Conservation (phyloP, 2,888 invertebrate genomes). For the Caenorhabditis imperialis region DNA sequence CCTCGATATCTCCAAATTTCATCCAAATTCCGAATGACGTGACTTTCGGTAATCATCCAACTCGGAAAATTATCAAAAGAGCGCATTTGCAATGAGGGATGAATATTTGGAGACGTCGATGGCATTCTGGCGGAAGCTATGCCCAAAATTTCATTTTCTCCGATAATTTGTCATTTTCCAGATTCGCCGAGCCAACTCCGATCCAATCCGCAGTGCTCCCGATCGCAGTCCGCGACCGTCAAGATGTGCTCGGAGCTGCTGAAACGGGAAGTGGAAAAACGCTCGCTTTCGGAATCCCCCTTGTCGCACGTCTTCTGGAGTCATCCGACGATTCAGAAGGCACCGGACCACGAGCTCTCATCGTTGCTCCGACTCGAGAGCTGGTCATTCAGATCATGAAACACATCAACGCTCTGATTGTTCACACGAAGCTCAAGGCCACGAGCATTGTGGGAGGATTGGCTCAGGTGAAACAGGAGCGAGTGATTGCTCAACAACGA, state of each 20-base stretch:
- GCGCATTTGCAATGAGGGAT: no score
- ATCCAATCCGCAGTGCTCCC: slow-evolving; percentile 89
- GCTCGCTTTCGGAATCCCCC: slow-evolving; percentile 94
- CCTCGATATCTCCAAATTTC: no score
- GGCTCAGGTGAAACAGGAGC: slow-evolving; percentile 92
- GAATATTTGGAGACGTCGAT: no score
- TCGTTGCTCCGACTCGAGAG: slow-evolving; percentile 95
- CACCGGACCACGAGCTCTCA: slow-evolving; percentile 85
- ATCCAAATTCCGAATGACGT: no score
- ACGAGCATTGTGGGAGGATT: slow-evolving; percentile 94
- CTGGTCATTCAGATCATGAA: slow-evolving; percentile 92
- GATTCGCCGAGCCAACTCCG: slow-evolving; percentile 84
- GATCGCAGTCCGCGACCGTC: slow-evolving; percentile 88
- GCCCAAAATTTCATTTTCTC: no score
- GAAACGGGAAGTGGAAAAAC: slow-evolving; percentile 99
- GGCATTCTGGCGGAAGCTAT: no score
- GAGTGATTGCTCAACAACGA: slow-evolving; percentile 84
- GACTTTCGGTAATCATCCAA: no score
- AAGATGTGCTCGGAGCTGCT: slow-evolving; percentile 97
- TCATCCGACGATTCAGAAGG: slow-evolving; percentile 7
- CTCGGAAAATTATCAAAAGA: no score
- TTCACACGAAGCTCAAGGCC: slow-evolving; percentile 84
- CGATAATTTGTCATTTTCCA: no score
- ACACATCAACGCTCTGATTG: slow-evolving; percentile 87
- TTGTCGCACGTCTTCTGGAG: slow-evolving; percentile 81